Evolutionary conservation across 2,113 vertebrate genomes (phyloP), one percentile per base, ranked within the genome.

Genomic region (Vidua macroura): DNA sequence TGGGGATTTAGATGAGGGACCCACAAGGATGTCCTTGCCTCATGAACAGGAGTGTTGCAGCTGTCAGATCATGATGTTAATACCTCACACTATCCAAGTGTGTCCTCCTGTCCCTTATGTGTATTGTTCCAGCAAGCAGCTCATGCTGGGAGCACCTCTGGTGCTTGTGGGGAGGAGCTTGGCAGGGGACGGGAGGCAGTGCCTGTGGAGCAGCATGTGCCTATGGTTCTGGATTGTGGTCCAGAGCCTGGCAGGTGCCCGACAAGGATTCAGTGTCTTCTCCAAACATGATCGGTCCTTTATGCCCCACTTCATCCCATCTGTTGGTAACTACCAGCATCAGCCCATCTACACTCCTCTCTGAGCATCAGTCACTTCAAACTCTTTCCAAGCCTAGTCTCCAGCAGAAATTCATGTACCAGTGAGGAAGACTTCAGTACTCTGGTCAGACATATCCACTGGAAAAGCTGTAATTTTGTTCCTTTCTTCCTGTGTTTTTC

Each of bases 231-330:
- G 43, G 15, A 7, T 44, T 16, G 6, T 4, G 20, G 37, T 55
- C 18, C 24, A 6, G 41, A 56, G 17, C 51, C 74, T 13, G 1
- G 62, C 28, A 24, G 27, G 37, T 2, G 3, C 78, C 51, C 21
- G 63, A 41, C 3, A 5, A n/a, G 63, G 69, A 24, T n/a, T 43
- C 2, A 0, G 6, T 13, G 48, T 43, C n/a, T 30, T 68, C 83
- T 91, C 43, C 14, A 9, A 6, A 18, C 0, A 0, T 3, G 9
- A 9, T 23, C 0, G 0, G 43, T 68, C n/a, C 39, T 19, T 39
- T 43, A 4, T 0, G 1, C 9, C 10, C 33, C 13, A 17, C 35
- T 49, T 56, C 46, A 23, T 28, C 51, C 22, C 10, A 2, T 13
- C 16, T 28, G n/a, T 22, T 9, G 15, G 27, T 48, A n/a, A 12